Percentiles rank a stretch among this genome's conserved stretches.
phyloP scores from a whole-genome alignment of 1,140 invertebrate species.

The Adelges cooleyi region DNA sequence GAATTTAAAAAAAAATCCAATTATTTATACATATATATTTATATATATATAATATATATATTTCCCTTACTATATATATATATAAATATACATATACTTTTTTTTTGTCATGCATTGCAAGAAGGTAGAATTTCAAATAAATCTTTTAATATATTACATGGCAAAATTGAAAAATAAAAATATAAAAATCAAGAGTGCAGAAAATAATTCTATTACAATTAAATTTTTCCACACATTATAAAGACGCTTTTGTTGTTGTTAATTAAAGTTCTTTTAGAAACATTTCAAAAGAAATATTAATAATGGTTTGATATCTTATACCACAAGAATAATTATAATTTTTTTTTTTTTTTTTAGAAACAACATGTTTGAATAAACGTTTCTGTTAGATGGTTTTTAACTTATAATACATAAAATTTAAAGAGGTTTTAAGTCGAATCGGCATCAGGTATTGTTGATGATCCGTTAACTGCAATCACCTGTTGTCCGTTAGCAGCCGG shows the following conservation, averaged over 20 bases:
- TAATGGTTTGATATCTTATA: conserved; percentile 10
- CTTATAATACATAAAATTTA: neutral
- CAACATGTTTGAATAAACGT: neutral
- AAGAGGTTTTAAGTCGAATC: conserved; percentile 9
- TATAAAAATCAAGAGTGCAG: neutral
- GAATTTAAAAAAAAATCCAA: too few relatives aligned
- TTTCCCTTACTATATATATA: too few relatives aligned
- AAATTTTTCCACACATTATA: conserved; percentile 10
- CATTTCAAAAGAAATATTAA: conserved; percentile 15
- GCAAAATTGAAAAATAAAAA: conserved; percentile 21
- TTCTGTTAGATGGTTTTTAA: conserved; percentile 7
- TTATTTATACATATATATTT: too few relatives aligned
- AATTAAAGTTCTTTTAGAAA: neutral
- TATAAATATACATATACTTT: neutral
- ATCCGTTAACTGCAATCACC: conserved; percentile 7
- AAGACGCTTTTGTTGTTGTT: conserved; percentile 9
- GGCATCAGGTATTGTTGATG: conserved; percentile 9
- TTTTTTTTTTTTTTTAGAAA: conserved; percentile 5
- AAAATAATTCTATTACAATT: conserved; percentile 25
- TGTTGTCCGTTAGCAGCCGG: conserved; percentile 14
- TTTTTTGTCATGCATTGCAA: conserved; percentile 1
- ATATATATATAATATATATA: too few relatives aligned
- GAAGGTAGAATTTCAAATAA: neutral
- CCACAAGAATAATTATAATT: neutral
- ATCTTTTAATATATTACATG: neutral